Conservation (phyloP, 2,113 vertebrate genomes). For the Atrichornis clamosus region DNA sequence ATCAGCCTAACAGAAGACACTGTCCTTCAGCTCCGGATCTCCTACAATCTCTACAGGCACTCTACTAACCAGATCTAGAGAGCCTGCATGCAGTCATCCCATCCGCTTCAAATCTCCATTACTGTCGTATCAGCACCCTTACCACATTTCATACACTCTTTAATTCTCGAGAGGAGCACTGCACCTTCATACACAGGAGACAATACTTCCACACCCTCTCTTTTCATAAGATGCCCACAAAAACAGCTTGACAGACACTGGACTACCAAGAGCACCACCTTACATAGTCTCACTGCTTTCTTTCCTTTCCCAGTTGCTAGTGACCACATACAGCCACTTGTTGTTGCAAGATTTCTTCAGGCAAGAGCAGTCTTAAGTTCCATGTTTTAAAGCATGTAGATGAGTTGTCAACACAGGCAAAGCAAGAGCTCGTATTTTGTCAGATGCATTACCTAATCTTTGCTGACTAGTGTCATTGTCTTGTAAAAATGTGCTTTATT, state of each 20-base stretch:
- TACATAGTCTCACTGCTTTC: not conserved
- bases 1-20: not conserved
- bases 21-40: not conserved
- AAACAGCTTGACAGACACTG: not conserved
- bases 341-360: not conserved
- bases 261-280: not conserved
- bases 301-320: not conserved
- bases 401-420: not conserved
- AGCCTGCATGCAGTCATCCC: not conserved
- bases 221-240: not conserved
- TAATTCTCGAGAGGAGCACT: not conserved
- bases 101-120: not conserved
- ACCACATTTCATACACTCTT: not conserved
- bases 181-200: not conserved
- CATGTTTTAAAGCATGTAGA: not conserved
- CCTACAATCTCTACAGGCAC: not conserved
- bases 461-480: not conserved
- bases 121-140: not conserved
- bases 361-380: not conserved
- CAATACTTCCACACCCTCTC: not conserved
- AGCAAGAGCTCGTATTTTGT: not conserved
- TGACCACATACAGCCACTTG: not conserved
- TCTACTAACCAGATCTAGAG: not conserved
- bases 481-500: not conserved
- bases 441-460: not conserved